Evolutionary conservation across 2,888 invertebrate species (phyloP), one percentile per base, ranked within the genome.

Genomic region (Agrochola litura): DNA sequence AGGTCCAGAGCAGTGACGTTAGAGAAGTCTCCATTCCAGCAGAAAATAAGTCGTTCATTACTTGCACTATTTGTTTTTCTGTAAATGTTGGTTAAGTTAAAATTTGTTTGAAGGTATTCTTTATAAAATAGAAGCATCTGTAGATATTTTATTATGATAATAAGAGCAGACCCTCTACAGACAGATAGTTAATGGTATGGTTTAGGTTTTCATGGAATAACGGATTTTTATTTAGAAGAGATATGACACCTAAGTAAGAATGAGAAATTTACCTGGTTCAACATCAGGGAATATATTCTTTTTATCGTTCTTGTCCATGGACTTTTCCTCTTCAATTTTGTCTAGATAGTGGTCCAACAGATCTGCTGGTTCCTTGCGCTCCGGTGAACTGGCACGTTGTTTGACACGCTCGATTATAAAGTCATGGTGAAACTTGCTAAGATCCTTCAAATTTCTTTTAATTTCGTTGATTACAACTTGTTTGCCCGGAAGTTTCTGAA

Each of bases 1-100:
- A 97, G n/a, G 98, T 97, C 99, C 99, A 99, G 76, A 98, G 97
- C 56, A 99, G 92, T 6, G 98, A 97, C 41, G 98, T 98, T 90
- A 98, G 98, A 71, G 98, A 98, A 0, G 98, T 99, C 93, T 99
- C 99, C 98, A 98, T 98, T 41, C 98, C 99, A 56, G 99, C 98
- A 25, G 98, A 98, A 95, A 98, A 99, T 41, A 99, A 96, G 92
- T 99, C 99, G 65, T 98, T 98, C 94, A 99, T 97, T 43, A 98
- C 98, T 95, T 99, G 99, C 73, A 98, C 98, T 92, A 99, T 97
- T 94, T 99, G 98, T 70, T 98, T 97, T 94, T 98, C 98, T 98
- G 95, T 22, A 72, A 72, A 56, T 76, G 37, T 68, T 25, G 8
- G 41, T 61, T 52, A 1, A 6, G 37, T 75, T 67, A 43, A 2